Evolutionary conservation across 2,888 invertebrate species (phyloP).

Genomic region (Drosophila subquinaria): DNA sequence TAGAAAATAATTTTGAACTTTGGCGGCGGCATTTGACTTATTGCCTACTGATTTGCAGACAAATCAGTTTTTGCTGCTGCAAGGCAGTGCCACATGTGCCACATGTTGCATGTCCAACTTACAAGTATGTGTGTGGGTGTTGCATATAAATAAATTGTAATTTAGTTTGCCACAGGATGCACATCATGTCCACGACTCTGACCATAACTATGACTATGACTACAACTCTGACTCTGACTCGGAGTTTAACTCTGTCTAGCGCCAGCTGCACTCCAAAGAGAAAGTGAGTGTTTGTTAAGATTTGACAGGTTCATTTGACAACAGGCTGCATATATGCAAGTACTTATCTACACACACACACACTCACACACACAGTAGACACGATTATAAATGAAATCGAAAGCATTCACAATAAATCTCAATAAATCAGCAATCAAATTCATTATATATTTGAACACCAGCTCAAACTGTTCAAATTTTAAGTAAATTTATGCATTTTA

Average conservation of each 20-base stretch:
- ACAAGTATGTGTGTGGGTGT: constrained; percentile 64
- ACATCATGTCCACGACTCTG: constrained; percentile 46
- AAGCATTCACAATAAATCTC: constrained; percentile 61
- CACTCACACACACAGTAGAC: constrained; percentile 7
- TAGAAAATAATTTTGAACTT: constrained; percentile 77
- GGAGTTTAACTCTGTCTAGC: constrained; percentile 43
- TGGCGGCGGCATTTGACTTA: constrained; percentile 79
- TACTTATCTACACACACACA: constrained; percentile 46
- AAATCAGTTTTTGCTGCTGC: constrained; percentile 66
- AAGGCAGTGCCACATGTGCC: constrained; percentile 50
- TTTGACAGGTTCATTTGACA: constrained; percentile 83
- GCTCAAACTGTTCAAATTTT: constrained; percentile 9
- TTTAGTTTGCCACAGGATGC: constrained; percentile 76
- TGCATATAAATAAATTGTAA: constrained; percentile 82
- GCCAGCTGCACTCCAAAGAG: constrained; percentile 77
- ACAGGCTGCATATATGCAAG: constrained; percentile 49
- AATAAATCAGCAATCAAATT: constrained; percentile 53
- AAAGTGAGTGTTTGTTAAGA: constrained; percentile 82
- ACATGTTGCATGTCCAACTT: constrained; percentile 36
- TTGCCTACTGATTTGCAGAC: constrained; percentile 81
- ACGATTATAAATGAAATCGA: constrained; percentile 56
- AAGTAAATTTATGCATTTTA: constrained; percentile 6
- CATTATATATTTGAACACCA: constrained; percentile 16
- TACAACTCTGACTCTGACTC: constrained; percentile 17
- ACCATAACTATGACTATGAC: background rate